Evolutionary conservation across 2,797 vertebrate species (phyloP).

Genomic region (Corythornis leucogaster): DNA sequence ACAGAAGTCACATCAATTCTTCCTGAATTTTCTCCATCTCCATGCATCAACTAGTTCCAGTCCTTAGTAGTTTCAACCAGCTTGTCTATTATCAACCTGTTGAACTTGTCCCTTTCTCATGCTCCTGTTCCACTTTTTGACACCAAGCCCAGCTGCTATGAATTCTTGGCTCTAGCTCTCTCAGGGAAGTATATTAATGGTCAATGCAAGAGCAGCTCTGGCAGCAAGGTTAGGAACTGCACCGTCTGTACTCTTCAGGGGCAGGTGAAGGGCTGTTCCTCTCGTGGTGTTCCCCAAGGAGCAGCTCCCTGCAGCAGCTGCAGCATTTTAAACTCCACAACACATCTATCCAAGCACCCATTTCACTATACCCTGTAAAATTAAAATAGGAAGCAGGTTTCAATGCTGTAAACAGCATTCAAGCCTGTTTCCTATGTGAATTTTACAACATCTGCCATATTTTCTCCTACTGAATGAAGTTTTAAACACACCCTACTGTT

Average conservation of each 20-base stretch:
- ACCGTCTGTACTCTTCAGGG: background rate
- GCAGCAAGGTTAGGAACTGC: background rate
- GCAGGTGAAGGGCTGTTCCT: background rate
- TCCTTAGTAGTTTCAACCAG: background rate
- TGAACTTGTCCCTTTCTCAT: background rate
- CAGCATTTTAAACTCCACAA: background rate
- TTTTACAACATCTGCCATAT: background rate
- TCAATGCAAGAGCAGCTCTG: background rate
- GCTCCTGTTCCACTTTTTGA: background rate
- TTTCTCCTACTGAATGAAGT: background rate
- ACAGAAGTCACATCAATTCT: background rate
- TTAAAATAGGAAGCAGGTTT: too few species aligned
- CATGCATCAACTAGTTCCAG: background rate
- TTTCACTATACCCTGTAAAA: background rate
- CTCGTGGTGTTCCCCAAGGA: background rate
- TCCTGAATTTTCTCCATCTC: background rate
- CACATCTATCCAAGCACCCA: rapidly evolving
- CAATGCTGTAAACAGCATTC: background rate
- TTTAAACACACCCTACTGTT: background rate
- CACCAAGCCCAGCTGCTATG: background rate
- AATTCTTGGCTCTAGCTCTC: background rate
- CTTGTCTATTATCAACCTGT: background rate
- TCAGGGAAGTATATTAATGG: rapidly evolving
- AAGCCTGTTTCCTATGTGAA: background rate
- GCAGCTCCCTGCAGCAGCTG: background rate